These are phyloP conservation scores for Oxytorus armatus DNA, from an alignment of 2,888 invertebrate species.

Conservation along the genomic window DNA sequence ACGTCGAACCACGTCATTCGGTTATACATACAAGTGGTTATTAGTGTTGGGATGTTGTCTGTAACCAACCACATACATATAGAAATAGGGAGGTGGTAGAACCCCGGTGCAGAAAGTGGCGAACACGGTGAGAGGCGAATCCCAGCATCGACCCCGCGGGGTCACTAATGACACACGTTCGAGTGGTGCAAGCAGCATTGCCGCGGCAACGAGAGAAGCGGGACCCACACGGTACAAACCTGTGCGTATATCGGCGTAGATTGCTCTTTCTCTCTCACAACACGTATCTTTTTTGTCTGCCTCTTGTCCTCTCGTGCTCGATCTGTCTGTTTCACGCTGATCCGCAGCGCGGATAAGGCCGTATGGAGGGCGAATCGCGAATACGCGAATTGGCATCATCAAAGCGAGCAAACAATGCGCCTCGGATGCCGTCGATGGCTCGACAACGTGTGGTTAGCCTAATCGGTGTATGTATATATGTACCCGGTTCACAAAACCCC, in stretches of 20 bases:
- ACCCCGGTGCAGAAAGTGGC: slow-evolving; percentile 57
- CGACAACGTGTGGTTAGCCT: slow-evolving; percentile 84
- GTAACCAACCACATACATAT: background rate
- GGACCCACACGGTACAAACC: slow-evolving; percentile 43
- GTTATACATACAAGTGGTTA: slow-evolving; percentile 10
- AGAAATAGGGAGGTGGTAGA: slow-evolving; percentile 46
- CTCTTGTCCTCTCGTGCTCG: slow-evolving; percentile 32
- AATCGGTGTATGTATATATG: slow-evolving; percentile 79
- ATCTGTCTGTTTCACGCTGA: slow-evolving; percentile 42
- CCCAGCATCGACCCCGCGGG: slow-evolving; percentile 74
- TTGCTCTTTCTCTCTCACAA: slow-evolving; percentile 19
- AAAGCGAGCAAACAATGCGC: slow-evolving; percentile 84
- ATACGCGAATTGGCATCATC: slow-evolving; percentile 84
- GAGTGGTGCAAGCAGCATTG: slow-evolving; percentile 62
- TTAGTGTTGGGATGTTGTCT: slow-evolving; percentile 34
- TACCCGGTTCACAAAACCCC: slow-evolving; percentile 6
- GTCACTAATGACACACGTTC: slow-evolving; percentile 83
- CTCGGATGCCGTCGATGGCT: slow-evolving; percentile 81
- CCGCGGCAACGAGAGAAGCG: slow-evolving; percentile 55
- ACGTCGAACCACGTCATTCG: slow-evolving; percentile 42
- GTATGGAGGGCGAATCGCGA: slow-evolving; percentile 69
- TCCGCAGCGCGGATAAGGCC: slow-evolving; percentile 73
- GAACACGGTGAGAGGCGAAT: slow-evolving; percentile 78
- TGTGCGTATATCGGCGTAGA: slow-evolving; percentile 58
- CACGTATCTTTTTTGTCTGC: slow-evolving; percentile 33